Base-by-base conservation (phyloP, 2,113 vertebrate species). In the Mustela nigripes region DNA sequence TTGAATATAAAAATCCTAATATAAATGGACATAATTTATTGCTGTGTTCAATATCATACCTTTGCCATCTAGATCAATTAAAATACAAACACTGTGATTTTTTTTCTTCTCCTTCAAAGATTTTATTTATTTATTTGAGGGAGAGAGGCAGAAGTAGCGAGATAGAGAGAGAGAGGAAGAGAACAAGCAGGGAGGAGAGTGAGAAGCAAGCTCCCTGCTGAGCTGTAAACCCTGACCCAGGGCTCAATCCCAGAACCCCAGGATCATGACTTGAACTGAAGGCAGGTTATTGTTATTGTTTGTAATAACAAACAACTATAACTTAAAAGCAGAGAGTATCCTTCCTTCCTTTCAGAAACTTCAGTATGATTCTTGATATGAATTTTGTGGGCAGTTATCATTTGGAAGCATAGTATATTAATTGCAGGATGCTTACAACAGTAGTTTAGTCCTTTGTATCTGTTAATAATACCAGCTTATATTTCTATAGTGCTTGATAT, bases 21-120 rank as follows among this genome's bases (percentile, higher is more conserved):
- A 86, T 14, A 83, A 89, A 39, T 79, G 45, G 16, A 62, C 28
- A 73, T 39, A 60, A 67, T 39, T 79, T 67, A 86, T 18, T 84
- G 21, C 69, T 96, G 63, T 89, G 21, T 84, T 67, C 42, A 48
- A 31, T 48, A 58, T 88, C 10, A 4, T 69, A 73, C 18, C 16
- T 82, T 73, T 94, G 24, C 45, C 69, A 79, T 91, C 33, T 67
- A 90, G 31, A 95, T 45, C 62, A 91, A 48, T 94, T 56, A 89
- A 94, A 95, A 96, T n/a, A 63, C 0, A 53, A n/a, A 58, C 22
- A 21, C 31, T 88, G 63, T 65, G 28, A 65, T 33, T 65, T 65
- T 65, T 65, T 62, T 65, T 31, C 50, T 65, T 65, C 28, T 65
- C 16, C 28, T 65, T 65, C 63, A 33, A 33, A 65, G 5, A 65